Evolutionary conservation across 1,140 invertebrate species (phyloP).

Genomic region (Zaprionus inermis): DNA sequence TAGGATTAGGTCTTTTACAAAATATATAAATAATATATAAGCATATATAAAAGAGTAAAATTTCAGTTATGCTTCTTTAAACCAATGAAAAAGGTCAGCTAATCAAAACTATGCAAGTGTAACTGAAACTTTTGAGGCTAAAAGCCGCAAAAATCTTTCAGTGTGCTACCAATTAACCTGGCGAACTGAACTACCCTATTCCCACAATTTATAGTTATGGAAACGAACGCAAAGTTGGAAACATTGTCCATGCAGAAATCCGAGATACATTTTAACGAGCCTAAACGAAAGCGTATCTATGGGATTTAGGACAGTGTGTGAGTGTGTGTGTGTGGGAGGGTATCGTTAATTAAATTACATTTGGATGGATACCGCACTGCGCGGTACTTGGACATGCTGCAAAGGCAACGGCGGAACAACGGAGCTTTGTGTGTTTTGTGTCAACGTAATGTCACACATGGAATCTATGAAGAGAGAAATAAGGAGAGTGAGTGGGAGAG

Average conservation of each 20-base stretch:
- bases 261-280: slow-evolving; percentile 50
- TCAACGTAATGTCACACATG: neutral
- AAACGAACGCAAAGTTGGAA: neutral
- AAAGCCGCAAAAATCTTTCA: neutral
- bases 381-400: slow-evolving; percentile 18
- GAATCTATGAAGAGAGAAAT: neutral
- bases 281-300: slow-evolving; percentile 35
- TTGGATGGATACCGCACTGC: slow-evolving; percentile 37
- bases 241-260: slow-evolving; percentile 44
- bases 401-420: neutral
- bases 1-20: neutral
- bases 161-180: neutral
- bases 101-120: no score
- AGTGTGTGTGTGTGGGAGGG: slow-evolving; percentile 17
- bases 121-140: neutral
- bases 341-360: slow-evolving; percentile 68
- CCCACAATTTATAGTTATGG: neutral
- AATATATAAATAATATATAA: no score
- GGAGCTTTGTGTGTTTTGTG: neutral
- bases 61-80: no score
- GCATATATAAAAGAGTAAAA: no score
- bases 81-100: no score
- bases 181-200: neutral
- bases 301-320: slow-evolving; percentile 31
- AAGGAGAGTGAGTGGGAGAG: neutral